Conservation (phyloP, 2,888 invertebrate species). For the Tenodera sinensis region DNA sequence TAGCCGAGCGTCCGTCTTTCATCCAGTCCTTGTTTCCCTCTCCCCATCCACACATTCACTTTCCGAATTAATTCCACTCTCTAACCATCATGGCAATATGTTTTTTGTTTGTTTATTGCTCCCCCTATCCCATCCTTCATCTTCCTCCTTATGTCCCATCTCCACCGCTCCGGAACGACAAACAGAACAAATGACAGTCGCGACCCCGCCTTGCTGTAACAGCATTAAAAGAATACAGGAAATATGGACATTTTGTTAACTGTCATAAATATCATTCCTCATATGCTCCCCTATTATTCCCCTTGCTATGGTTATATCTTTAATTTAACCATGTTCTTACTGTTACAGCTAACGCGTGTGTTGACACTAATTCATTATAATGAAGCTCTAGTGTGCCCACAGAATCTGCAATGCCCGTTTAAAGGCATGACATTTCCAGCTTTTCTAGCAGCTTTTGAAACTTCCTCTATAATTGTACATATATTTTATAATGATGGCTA, state of each 20-base stretch:
- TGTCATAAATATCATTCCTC: slow-evolving; percentile 13
- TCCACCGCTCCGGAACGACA: slow-evolving; percentile 14
- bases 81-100: not conserved
- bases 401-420: too few species aligned
- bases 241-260: slow-evolving; percentile 23
- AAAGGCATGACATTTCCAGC: too few species aligned
- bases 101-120: not conserved
- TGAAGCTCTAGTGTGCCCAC: too few species aligned
- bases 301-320: not conserved
- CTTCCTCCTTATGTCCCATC: slow-evolving; percentile 1
- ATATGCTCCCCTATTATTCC: not conserved
- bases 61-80: not conserved
- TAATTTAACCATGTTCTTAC: not conserved
- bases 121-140: not conserved
- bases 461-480: too few species aligned
- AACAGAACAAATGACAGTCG: slow-evolving; percentile 25
- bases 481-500: too few species aligned
- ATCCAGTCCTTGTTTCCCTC: not conserved
- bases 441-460: too few species aligned
- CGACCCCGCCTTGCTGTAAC: slow-evolving; percentile 16
- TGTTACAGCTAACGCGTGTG: not conserved
- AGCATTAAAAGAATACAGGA: slow-evolving; percentile 28
- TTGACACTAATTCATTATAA: too few species aligned
- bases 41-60: not conserved
- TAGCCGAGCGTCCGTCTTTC: not conserved